phyloP scores from a whole-genome alignment of 2,113 vertebrate species.

The Callaeas wilsoni region DNA sequence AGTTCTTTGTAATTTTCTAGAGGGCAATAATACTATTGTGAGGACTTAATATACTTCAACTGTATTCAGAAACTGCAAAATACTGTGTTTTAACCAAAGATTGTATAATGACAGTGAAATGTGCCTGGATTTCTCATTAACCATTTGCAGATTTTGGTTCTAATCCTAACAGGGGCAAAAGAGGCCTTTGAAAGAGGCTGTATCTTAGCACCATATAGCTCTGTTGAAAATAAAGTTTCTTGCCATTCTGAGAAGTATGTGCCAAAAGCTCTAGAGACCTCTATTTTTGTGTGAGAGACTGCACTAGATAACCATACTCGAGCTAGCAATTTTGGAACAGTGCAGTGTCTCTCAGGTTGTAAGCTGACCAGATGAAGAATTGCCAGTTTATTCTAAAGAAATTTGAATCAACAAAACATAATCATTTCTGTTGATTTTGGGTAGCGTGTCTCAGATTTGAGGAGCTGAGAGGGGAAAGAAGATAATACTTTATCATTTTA shows the following conservation, averaged over 20 bases:
- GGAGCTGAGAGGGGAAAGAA: conserved; percentile 64
- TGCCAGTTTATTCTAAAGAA: conserved; percentile 76
- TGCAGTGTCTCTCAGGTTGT: conserved; percentile 30
- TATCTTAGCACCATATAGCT: background rate
- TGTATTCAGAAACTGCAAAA: background rate
- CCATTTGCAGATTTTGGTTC: background rate
- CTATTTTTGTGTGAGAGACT: conserved; percentile 68
- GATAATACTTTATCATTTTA: conserved; percentile 84
- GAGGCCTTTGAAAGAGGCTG: background rate
- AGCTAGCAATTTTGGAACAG: conserved; percentile 34
- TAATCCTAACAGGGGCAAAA: background rate
- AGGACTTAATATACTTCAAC: background rate
- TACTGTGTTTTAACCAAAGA: background rate
- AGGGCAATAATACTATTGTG: background rate
- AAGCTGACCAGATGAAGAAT: conserved; percentile 66
- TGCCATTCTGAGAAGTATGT: conserved; percentile 72
- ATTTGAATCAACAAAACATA: conserved; percentile 80
- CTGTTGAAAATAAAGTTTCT: conserved; percentile 70
- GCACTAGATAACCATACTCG: conserved; percentile 44
- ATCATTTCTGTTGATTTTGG: conserved; percentile 78
- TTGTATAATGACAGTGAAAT: background rate
- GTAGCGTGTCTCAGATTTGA: conserved; percentile 70
- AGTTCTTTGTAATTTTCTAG: background rate
- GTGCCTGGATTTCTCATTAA: background rate
- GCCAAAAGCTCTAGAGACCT: conserved; percentile 69